These are phyloP conservation scores for Ammospiza caudacuta DNA, from an alignment of 2,113 vertebrate species.

Conservation along the genomic window DNA sequence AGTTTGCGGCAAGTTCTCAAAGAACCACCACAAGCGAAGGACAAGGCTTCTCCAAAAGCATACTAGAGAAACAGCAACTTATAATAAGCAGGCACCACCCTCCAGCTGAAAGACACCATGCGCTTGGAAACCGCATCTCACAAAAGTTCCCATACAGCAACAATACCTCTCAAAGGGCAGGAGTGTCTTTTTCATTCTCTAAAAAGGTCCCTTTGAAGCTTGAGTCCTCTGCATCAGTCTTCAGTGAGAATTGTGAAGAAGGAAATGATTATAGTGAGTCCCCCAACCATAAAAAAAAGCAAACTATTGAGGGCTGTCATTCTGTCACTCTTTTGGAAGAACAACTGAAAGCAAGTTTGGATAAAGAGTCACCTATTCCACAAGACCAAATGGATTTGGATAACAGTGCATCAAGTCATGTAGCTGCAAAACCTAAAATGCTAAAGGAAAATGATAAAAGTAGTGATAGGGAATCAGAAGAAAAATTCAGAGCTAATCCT, in stretches of 20 bases:
- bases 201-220: conserved; percentile 89
- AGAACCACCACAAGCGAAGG: conserved; percentile 35
- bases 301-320: conserved; percentile 49
- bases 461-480: conserved; percentile 38
- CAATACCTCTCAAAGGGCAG: conserved; percentile 76
- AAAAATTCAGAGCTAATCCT: conserved; percentile 24
- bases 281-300: conserved; percentile 75
- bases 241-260: conserved; percentile 89
- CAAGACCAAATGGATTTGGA: conserved; percentile 32
- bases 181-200: conserved; percentile 95
- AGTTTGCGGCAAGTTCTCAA: conserved; percentile 61
- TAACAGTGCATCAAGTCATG: background rate
- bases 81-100: conserved; percentile 52
- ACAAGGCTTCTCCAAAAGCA: conserved; percentile 50
- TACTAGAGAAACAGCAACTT: conserved; percentile 51
- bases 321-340: conserved; percentile 58
- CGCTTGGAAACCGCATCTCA: conserved; percentile 50
- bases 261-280: conserved; percentile 73
- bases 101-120: conserved; percentile 30
- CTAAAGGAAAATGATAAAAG: conserved; percentile 59
- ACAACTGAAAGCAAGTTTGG: background rate
- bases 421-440: conserved; percentile 46
- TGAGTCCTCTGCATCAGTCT: conserved; percentile 94
- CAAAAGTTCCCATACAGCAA: conserved; percentile 58
- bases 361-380: background rate